Conservation (phyloP, 1,140 invertebrate genomes). For the Drosophila elegans region DNA sequence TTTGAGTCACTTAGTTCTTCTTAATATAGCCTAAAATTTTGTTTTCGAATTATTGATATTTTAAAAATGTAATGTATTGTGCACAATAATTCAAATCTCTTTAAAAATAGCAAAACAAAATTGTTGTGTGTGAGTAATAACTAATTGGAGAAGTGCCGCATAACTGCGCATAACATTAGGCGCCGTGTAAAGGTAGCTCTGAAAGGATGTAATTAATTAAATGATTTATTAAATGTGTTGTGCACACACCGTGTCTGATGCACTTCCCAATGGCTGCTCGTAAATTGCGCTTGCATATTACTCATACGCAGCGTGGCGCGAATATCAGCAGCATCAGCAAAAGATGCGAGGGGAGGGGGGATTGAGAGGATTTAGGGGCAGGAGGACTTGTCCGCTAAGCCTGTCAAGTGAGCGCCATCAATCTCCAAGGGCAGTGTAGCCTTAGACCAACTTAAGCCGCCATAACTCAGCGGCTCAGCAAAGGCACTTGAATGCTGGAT, state of each 20-base stretch:
- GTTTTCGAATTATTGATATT: background rate
- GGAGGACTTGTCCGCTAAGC: conserved; percentile 37
- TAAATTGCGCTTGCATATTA: conserved; percentile 39
- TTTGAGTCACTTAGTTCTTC: no score
- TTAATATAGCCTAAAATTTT: no score
- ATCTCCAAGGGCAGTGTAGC: conserved; percentile 44
- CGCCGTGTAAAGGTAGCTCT: background rate
- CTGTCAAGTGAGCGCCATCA: conserved; percentile 59
- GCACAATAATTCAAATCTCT: background rate
- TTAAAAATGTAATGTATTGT: no score
- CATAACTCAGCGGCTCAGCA: conserved; percentile 65
- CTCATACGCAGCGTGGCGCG: conserved; percentile 43
- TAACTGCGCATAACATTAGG: background rate
- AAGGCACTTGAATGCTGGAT: conserved; percentile 31
- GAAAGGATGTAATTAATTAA: conserved; percentile 60
- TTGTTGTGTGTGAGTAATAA: background rate
- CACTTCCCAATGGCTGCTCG: conserved; percentile 8
- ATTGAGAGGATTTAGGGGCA: background rate
- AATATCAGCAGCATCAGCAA: conserved; percentile 7
- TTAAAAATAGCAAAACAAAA: background rate
- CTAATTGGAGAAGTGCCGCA: no score
- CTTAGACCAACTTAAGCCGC: conserved; percentile 42
- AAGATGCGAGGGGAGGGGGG: background rate
- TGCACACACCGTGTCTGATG: conserved; percentile 42
- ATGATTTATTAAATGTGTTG: conserved; percentile 72